A percentile compares a stretch with the other conserved stretches of the same genome.
phyloP scores from a whole-genome alignment of 2,888 invertebrate species.

The Flexamia atlantica region DNA sequence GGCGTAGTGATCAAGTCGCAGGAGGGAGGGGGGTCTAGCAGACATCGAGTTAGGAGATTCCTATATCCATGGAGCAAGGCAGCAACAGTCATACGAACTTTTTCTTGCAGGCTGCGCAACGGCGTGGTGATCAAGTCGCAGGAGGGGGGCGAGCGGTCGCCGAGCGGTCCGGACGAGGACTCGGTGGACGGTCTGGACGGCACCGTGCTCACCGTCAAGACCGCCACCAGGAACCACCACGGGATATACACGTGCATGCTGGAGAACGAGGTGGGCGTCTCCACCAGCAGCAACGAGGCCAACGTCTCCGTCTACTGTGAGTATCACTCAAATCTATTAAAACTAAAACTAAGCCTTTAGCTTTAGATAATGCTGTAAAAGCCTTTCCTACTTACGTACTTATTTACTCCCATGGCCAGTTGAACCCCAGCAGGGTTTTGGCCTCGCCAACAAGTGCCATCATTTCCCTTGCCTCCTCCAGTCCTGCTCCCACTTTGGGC shows the following conservation, averaged over 20 bases:
- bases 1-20: slow-evolving; percentile 79
- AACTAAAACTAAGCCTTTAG: no score
- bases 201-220: slow-evolving; percentile 86
- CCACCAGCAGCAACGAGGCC: slow-evolving; percentile 85
- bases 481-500: no score
- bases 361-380: no score
- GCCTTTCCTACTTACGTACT: no score
- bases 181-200: slow-evolving; percentile 76
- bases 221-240: slow-evolving; percentile 87
- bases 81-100: no score
- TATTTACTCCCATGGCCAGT: no score
- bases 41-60: no score
- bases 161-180: slow-evolving; percentile 69
- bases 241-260: slow-evolving; percentile 92
- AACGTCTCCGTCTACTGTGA: slow-evolving; percentile 81
- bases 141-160: slow-evolving; percentile 83
- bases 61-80: no score
- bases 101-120: slow-evolving; percentile 86
- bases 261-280: slow-evolving; percentile 87
- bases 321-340: no score
- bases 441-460: no score
- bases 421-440: no score
- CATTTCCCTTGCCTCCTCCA: no score
- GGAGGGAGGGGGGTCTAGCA: slow-evolving; percentile 81
- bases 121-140: slow-evolving; percentile 79